A percentile compares a stretch with the other conserved stretches of the same genome.
phyloP scores from a whole-genome alignment of 2,888 invertebrate genomes.

The Pediacus dermestoides region DNA sequence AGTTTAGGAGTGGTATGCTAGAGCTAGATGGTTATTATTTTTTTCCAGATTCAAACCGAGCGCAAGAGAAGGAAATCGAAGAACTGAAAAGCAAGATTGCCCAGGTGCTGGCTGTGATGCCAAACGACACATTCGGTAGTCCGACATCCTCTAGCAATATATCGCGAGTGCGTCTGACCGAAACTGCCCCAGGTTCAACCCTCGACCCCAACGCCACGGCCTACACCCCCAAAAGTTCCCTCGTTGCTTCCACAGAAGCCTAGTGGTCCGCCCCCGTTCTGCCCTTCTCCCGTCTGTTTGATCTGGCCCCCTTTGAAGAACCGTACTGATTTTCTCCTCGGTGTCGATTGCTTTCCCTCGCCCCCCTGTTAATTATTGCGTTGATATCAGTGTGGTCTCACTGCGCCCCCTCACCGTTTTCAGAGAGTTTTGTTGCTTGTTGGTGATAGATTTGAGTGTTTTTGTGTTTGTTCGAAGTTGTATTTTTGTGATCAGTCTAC shows the following conservation, averaged over 20 bases:
- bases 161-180: constrained; percentile 60
- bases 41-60: constrained; percentile 68
- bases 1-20: constrained; percentile 39
- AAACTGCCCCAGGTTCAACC: constrained; percentile 47
- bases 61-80: constrained; percentile 87
- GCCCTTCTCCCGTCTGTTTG: background rate
- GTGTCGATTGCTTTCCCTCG: too few relatives aligned
- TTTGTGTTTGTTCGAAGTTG: too few relatives aligned
- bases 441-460: too few relatives aligned
- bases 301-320: background rate
- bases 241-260: constrained; percentile 59
- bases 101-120: constrained; percentile 91
- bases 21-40: constrained; percentile 10
- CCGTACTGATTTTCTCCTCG: background rate
- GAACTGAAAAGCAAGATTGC: constrained; percentile 88
- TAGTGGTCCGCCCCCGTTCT: too few relatives aligned
- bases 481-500: too few relatives aligned
- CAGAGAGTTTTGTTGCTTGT: too few relatives aligned
- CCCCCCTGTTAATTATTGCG: too few relatives aligned
- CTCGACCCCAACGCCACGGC: constrained; percentile 90
- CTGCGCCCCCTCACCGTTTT: too few relatives aligned
- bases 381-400: too few relatives aligned
- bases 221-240: constrained; percentile 79
- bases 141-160: constrained; percentile 41
- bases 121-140: constrained; percentile 63